These are phyloP conservation scores for Scrobipalpa costella DNA, from an alignment of 2,888 invertebrate genomes.

Conservation along the genomic window DNA sequence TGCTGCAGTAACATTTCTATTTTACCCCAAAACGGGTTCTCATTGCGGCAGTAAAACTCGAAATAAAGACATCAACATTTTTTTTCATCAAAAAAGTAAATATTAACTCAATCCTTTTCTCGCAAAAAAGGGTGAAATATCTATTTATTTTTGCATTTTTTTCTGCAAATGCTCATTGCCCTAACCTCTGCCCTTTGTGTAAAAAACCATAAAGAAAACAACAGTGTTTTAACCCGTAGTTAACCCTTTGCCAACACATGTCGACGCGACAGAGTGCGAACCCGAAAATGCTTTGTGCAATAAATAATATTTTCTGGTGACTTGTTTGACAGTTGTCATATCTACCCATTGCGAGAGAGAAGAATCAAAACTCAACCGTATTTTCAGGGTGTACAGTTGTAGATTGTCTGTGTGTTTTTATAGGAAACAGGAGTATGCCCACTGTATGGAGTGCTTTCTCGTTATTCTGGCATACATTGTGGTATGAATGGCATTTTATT, in stretches of 20 bases:
- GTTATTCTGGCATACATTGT: conserved; percentile 49
- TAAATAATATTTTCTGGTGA: conserved; percentile 29
- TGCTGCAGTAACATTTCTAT: conserved; percentile 29
- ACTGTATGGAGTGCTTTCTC: conserved; percentile 37
- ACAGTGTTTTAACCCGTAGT: conserved; percentile 63
- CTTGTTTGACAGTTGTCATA: conserved; percentile 27
- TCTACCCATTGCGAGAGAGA: neutral
- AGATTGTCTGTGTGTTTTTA: neutral
- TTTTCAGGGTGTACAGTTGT: neutral
- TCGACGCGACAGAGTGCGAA: conserved; percentile 49
- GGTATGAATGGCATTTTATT: conserved; percentile 60
- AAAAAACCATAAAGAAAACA: conserved; percentile 69
- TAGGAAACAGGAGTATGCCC: conserved; percentile 35
- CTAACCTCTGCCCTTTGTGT: conserved; percentile 62
- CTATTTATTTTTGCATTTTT: conserved; percentile 39
- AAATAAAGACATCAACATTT: conserved; percentile 59
- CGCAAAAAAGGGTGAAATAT: conserved; percentile 48
- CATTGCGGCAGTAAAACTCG: conserved; percentile 18
- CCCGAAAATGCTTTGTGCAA: conserved; percentile 43
- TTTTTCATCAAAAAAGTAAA: conserved; percentile 32
- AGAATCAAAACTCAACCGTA: neutral
- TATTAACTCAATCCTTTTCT: conserved; percentile 54
- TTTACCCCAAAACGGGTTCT: neutral
- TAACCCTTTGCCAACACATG: conserved; percentile 71
- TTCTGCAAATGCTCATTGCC: conserved; percentile 35